Base-by-base conservation (phyloP, 2,888 invertebrate species). In the Anthophora plumipes region DNA sequence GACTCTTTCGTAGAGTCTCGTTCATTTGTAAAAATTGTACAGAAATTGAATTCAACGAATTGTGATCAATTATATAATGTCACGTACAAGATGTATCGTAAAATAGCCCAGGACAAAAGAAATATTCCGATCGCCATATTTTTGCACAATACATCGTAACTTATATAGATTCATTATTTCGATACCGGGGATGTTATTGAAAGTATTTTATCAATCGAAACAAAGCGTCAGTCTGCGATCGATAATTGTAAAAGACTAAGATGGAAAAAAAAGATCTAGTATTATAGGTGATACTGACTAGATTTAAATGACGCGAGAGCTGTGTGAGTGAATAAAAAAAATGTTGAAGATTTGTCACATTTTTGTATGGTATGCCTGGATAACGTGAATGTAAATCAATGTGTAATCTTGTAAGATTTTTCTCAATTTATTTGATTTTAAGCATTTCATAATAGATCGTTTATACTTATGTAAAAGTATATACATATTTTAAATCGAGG, bases 391-490 rank as follows among this genome's bases (percentile, higher is more conserved):
- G 46, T 54, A 22, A 61, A 71, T 48, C 20, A 50, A 64, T 39
- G 71, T 39, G 71, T 81, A 70, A 20, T 31, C 22, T 41, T 59
- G 6, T 80, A 84, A 76, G 77, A 63, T 76, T 66, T 78, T 43
- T 61, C 54, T 82, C 63, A 79, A 69, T 86, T 85, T 85, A 85
- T 83, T 88, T 83, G 46, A 72, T 79, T 80, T 83, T 81, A 74
- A 80, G 77, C 61, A 77, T 67, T 59, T 69, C 63, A 64, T 20
- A 60, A 73, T 77, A 86, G 74, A 72, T 77, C 61, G 11, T 70
- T 66, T 82, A n/a, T n/a, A 77, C 67, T 60, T 80, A 52, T 78
- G 75, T 77, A 79, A 84, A 85, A 82, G 71, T 77, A 72, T 77
- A 72, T 80, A 81, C 67, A 71, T 83, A 80, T 84, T 69, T 54